These are phyloP conservation scores for Zenarchopterus dispar DNA, from an alignment of 2,797 vertebrate genomes.

Conservation along the genomic window DNA sequence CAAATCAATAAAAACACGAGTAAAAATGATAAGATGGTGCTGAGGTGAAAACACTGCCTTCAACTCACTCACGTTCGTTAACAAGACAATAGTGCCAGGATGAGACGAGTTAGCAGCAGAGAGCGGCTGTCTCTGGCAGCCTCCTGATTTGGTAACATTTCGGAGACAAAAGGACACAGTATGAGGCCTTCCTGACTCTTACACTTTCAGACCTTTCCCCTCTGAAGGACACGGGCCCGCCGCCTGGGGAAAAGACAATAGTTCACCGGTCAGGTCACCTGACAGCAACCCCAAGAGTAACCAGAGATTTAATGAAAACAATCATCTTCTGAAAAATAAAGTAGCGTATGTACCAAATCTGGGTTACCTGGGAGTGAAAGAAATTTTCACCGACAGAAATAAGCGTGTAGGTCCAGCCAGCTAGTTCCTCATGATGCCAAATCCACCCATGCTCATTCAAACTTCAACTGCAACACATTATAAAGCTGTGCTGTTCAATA, in stretches of 20 bases:
- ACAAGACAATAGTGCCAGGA: conserved; percentile 54
- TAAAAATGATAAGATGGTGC: conserved; percentile 42
- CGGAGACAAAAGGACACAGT: conserved; percentile 51
- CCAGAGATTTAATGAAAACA: conserved; percentile 8
- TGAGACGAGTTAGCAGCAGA: conserved; percentile 33
- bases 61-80: conserved; percentile 37
- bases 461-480: conserved; percentile 19
- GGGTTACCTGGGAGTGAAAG: conserved; percentile 16
- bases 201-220: conserved; percentile 60
- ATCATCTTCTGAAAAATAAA: conserved; percentile 10
- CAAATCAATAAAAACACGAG: conserved; percentile 58
- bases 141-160: conserved; percentile 21
- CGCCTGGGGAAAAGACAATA: conserved; percentile 40
- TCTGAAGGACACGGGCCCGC: conserved; percentile 59
- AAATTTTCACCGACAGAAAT: conserved; percentile 44
- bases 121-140: conserved; percentile 50
- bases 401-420: conserved; percentile 23
- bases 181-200: conserved; percentile 42
- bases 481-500: conserved; percentile 10
- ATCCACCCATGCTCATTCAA: conserved; percentile 47
- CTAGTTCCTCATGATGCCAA: conserved; percentile 25
- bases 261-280: conserved; percentile 37
- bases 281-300: conserved; percentile 6
- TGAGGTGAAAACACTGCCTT: conserved; percentile 16
- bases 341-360: neutral